Base-by-base conservation (phyloP, 2,113 vertebrate genomes). In the Cinclus cinclus region DNA sequence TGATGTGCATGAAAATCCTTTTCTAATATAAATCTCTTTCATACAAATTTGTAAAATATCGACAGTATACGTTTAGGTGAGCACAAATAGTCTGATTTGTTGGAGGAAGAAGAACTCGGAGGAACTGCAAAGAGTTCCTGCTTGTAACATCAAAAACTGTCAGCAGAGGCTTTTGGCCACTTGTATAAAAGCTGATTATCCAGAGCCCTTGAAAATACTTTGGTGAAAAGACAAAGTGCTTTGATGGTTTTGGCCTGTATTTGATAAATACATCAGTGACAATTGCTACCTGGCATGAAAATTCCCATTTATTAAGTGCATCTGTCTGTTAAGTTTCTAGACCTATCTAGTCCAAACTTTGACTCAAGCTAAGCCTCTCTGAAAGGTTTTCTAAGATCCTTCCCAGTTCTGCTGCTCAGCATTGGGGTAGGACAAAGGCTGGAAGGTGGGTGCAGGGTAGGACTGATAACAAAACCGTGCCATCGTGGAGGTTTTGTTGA, bases 211-310 rank as follows among this genome's bases (percentile, higher is more conserved):
- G 4, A 22, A 42, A 55, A 37, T 25, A 15, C 10, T 30, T 65
- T 7, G 2, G 9, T 33, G 82, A 20, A 52, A 81, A 35, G 55
- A 15, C 13, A 35, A 39, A 7, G 8, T 56, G 18, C 58, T 69
- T 39, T 59, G 35, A 37, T 44, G 10, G 10, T 28, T 87, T 64
- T 35, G 83, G 41, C 24, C 19, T 84, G 4, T 52, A 19, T 25
- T 81, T 76, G 6, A 14, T 42, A 39, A 74, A 47, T 47, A 15
- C 1, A 0, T 33, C 1, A 0, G n/a, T 20, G 55, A 22, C 1
- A 0, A 60, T 81, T 78, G 7, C 78, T 10, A 4, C n/a, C 41
- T 78, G 46, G 37, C 27, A 33, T 62, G 41, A 42, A 52, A 69
- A 82, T 39, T 7, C 8, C 62, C 7, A 21, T 62, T 19, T 2